phyloP scores from a whole-genome alignment of 2,888 invertebrate genomes.

The Exocentrus adspersus region DNA sequence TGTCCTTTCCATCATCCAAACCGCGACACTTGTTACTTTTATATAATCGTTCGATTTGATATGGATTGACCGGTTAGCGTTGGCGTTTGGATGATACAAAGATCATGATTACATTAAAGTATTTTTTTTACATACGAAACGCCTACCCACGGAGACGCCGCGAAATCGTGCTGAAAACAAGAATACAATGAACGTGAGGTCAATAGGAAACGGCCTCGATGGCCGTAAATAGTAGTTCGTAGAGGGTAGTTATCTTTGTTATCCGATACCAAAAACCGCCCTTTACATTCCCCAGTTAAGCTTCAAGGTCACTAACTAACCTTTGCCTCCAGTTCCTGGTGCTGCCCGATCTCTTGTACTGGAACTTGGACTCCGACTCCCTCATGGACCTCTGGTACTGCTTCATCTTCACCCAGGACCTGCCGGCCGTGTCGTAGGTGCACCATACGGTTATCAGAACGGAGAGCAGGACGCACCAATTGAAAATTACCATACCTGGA shows the following conservation, averaged over 20 bases:
- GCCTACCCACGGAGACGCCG: slow-evolving; percentile 25
- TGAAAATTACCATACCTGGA: slow-evolving; percentile 74
- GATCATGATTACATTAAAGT: not conserved
- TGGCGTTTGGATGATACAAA: not conserved
- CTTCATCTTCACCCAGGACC: slow-evolving; percentile 92
- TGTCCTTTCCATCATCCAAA: slow-evolving; percentile 1
- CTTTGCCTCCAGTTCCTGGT: slow-evolving; percentile 87
- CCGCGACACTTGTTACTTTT: not conserved
- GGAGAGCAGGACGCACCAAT: slow-evolving; percentile 78
- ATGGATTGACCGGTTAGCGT: not conserved
- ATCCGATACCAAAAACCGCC: no score
- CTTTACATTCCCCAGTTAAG: no score
- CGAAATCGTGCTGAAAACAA: slow-evolving; percentile 22
- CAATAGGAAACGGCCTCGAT: no score
- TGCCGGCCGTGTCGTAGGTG: slow-evolving; percentile 86
- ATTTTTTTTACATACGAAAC: slow-evolving; percentile 16
- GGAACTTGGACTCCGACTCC: slow-evolving; percentile 78
- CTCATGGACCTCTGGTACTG: slow-evolving; percentile 85
- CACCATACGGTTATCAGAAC: slow-evolving; percentile 85
- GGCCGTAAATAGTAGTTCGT: no score
- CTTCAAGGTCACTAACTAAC: no score
- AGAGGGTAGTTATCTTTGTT: no score
- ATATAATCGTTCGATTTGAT: not conserved
- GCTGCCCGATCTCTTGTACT: slow-evolving; percentile 80
- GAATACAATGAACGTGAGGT: slow-evolving; percentile 1